A percentile compares a stretch with the other conserved stretches of the same genome.
These are phyloP conservation scores for Euura lappo DNA, from an alignment of 1,140 invertebrate species.

Conservation along the genomic window DNA sequence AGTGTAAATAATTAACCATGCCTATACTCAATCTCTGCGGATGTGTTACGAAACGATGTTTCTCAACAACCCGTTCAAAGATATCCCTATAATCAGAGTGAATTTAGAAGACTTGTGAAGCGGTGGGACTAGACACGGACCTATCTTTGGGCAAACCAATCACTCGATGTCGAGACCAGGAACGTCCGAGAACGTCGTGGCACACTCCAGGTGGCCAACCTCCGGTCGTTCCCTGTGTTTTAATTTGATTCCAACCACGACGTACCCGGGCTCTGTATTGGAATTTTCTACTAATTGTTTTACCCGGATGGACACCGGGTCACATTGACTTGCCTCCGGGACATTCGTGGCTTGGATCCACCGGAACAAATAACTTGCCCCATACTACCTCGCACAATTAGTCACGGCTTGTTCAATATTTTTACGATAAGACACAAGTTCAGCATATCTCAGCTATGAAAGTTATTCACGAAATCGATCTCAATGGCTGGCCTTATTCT, in stretches of 20 bases:
- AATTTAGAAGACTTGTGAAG: neutral
- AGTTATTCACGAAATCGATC: too few relatives aligned
- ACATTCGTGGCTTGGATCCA: too few relatives aligned
- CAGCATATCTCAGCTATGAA: too few relatives aligned
- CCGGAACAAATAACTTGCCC: too few relatives aligned
- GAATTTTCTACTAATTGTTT: constrained; percentile 1
- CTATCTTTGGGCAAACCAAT: constrained; percentile 4
- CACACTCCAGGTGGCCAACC: neutral
- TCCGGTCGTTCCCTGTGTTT: neutral
- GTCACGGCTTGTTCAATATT: too few relatives aligned
- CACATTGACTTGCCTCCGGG: too few relatives aligned
- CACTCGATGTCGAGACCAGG: constrained; percentile 6
- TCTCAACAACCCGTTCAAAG: neutral
- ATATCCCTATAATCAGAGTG: neutral
- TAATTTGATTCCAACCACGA: constrained; percentile 7
- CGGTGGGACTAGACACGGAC: neutral
- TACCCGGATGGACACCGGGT: neutral
- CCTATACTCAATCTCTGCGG: neutral
- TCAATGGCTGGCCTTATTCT: too few relatives aligned
- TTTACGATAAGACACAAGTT: too few relatives aligned
- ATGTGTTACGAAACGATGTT: neutral
- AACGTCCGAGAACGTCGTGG: neutral
- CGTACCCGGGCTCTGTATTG: neutral
- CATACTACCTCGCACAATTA: too few relatives aligned
- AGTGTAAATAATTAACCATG: neutral